Evolutionary conservation across 2,888 invertebrate species (phyloP), one percentile per base, ranked within the genome.

Genomic region (Cheilosia impressa): DNA sequence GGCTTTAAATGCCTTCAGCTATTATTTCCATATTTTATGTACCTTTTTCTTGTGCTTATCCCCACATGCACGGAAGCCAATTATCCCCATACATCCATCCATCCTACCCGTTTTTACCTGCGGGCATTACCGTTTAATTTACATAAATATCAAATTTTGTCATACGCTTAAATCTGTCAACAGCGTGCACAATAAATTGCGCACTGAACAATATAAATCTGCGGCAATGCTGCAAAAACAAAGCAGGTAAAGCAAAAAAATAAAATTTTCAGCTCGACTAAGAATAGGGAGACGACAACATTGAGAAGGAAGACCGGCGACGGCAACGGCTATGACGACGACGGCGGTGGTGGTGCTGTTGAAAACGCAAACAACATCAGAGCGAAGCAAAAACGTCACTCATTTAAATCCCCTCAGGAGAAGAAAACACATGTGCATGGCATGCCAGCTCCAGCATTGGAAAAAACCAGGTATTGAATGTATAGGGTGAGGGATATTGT

Each of bases 101-200:
- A 38, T 57, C 60, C 57, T 45, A 52, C 50, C 22, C 17, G 69
- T 71, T 63, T 27, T 53, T 72, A 72, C 78, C 83, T 68, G 66
- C 73, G 72, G 79, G 62, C 79, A 73, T 79, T 83, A 62, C 69
- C 52, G 66, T 76, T 85, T 80, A 85, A 85, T 85, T 85, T 85
- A 76, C 85, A 85, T 85, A 80, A 85, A 85, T 85, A 85, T 85
- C 84, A 85, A 85, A 85, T 85, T 80, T 80, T 85, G 84, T 76
- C 80, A 85, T 85, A 85, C 71, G 84, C 84, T 85, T 80, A 85
- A 85, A 80, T 85, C 84, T 85, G 84, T 85, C 84, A 85, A 76
- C 84, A 76, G 66, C 84, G 80, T 79, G 83, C 57, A 75, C 83
- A 79, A 84, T 84, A 84, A 84, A 84, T 84, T 84, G 79, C 79